These are phyloP conservation scores for Lepus americanus DNA, from an alignment of 2,113 vertebrate species.

Conservation along the genomic window DNA sequence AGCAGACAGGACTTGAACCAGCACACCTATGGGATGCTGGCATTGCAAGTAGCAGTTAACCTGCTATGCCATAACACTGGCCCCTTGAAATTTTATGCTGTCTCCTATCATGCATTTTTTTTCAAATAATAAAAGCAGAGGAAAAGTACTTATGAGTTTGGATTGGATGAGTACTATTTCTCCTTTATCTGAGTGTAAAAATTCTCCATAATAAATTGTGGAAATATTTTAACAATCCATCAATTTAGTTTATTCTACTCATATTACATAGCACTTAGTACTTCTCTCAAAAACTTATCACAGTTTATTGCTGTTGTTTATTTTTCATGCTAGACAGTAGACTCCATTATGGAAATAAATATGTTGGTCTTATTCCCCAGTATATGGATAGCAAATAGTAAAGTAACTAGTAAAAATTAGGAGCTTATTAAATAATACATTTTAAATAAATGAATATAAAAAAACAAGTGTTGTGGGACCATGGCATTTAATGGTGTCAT, in stretches of 20 bases:
- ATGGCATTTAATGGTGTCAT: background rate
- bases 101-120: background rate
- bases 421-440: background rate
- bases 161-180: background rate
- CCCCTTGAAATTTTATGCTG: background rate
- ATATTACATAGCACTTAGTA: background rate
- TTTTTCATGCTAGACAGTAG: background rate
- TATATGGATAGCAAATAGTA: background rate
- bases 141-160: background rate
- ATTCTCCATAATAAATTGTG: background rate
- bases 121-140: background rate
- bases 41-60: too few relatives aligned
- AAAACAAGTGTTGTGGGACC: background rate
- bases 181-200: background rate
- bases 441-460: background rate
- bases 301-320: background rate
- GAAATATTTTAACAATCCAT: background rate
- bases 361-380: background rate
- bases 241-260: background rate
- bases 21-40: too few relatives aligned
- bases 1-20: too few relatives aligned
- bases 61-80: too few relatives aligned
- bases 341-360: background rate
- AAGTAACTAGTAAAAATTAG: background rate
- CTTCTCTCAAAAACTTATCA: background rate